Percentiles rank a stretch among this genome's conserved stretches.
These are phyloP conservation scores for Drosophila prolongata DNA, from an alignment of 2,888 invertebrate genomes.

Conservation along the genomic window DNA sequence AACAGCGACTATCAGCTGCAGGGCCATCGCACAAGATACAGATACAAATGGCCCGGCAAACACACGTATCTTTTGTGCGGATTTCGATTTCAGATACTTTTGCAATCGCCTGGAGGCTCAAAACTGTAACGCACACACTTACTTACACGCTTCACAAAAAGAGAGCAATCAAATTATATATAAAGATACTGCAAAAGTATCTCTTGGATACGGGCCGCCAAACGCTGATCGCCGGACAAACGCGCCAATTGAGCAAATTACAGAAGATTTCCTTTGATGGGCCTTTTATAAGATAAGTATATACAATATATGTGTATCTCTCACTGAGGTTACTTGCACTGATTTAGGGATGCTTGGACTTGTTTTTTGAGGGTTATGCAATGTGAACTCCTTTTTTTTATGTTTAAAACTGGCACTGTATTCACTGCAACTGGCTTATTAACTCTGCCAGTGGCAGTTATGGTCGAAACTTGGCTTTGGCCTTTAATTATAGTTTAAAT, in stretches of 20 bases:
- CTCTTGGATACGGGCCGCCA: constrained; percentile 65
- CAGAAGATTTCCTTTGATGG: constrained; percentile 74
- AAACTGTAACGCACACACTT: constrained; percentile 24
- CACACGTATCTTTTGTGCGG: constrained; percentile 13
- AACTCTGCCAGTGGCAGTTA: not conserved
- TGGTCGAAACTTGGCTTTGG: constrained; percentile 1
- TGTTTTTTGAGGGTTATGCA: constrained; percentile 36
- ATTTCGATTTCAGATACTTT: constrained; percentile 40
- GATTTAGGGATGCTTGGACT: constrained; percentile 35
- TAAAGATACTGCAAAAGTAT: constrained; percentile 59
- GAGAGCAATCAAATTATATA: not conserved
- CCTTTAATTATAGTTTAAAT: constrained; percentile 2
- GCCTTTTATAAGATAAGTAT: constrained; percentile 53
- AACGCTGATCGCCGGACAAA: constrained; percentile 50
- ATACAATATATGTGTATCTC: constrained; percentile 2
- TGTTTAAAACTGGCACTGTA: not conserved
- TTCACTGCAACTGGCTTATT: too few species aligned
- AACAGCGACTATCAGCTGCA: constrained; percentile 54
- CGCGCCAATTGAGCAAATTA: constrained; percentile 79
- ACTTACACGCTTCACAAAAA: constrained; percentile 24
- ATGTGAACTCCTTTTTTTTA: constrained; percentile 14
- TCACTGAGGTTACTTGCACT: constrained; percentile 47
- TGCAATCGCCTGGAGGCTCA: constrained; percentile 22
- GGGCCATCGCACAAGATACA: constrained; percentile 46
- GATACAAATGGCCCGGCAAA: constrained; percentile 33